Percentiles rank a stretch among this genome's conserved stretches.
Conservation (phyloP, 2,113 vertebrate species). For the Syrrhaptes paradoxus region DNA sequence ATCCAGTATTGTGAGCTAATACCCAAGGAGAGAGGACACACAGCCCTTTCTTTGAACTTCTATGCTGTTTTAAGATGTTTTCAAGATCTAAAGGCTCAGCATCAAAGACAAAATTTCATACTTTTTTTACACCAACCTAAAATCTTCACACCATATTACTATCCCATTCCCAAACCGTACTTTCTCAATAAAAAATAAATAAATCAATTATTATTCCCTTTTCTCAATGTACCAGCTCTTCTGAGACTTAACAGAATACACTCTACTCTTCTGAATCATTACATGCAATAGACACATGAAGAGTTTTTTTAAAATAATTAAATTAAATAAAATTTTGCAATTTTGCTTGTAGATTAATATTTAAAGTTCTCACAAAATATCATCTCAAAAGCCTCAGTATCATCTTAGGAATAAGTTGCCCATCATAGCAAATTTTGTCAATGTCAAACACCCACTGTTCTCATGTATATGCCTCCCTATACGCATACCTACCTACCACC, state of each 20-base stretch:
- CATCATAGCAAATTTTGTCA: background rate
- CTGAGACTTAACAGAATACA: slow-evolving; percentile 9
- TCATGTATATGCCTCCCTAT: background rate
- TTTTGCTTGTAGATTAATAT: background rate
- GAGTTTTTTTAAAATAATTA: background rate
- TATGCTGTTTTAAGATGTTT: slow-evolving; percentile 53
- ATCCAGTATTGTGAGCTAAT: slow-evolving; percentile 1
- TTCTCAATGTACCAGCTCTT: background rate
- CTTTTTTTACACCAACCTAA: slow-evolving; percentile 22
- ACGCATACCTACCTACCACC: background rate
- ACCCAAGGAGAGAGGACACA: slow-evolving; percentile 25
- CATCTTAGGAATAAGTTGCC: background rate
- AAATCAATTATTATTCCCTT: slow-evolving; percentile 44
- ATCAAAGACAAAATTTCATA: slow-evolving; percentile 56
- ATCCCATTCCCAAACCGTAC: slow-evolving; percentile 13
- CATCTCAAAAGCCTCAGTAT: slow-evolving; percentile 11
- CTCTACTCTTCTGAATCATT: slow-evolving; percentile 16
- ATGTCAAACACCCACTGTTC: background rate
- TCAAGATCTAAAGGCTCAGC: slow-evolving; percentile 49
- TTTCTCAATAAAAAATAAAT: slow-evolving; percentile 45
- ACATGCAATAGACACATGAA: background rate
- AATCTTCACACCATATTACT: slow-evolving; percentile 32
- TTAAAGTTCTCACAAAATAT: slow-evolving; percentile 26
- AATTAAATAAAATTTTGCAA: background rate
- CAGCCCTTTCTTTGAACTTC: slow-evolving; percentile 40